Evolutionary conservation across 92 coral and sea anemone species (phyloP), one percentile per base, ranked within the genome.

Genomic region (Pocillopora grandis): DNA sequence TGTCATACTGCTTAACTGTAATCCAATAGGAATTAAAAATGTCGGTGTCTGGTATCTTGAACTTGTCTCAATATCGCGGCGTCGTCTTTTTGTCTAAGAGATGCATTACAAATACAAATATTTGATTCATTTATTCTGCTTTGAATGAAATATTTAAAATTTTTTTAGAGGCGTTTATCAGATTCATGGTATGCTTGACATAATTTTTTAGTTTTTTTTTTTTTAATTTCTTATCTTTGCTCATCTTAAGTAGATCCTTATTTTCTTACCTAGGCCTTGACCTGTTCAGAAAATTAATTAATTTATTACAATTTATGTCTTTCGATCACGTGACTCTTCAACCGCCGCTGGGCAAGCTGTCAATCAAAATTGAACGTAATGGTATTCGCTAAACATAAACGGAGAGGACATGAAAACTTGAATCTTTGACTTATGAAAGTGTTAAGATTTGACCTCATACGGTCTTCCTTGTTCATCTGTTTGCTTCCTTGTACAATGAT

Each of bases 371-470:
- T 58, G 58, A 58, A 66, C 73, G 86, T 82, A 82, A 62, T 60
- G 71, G 79, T 12, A 82, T 82, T 82, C 86, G 72, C 71, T 62
- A 72, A 74, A 72, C 72, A 61, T 62, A 60, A 70, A 31, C 31
- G 58, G 64, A 27, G 85, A 58, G 10, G 68, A 57, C 37, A 42
- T 12, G 48, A 82, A 36, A 72, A 14, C 23, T 72, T 37, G 72
- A 72, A 62, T 82, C 79, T 52, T 73, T 82, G 86, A 82, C 79
- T 74, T 82, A 27, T 73, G 79, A 80, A 74, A 84, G 75, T 75
- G 58, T 83, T 75, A 75, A 84, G 79, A 76, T 89, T 85, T 89
- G 89, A 89, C 92, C 92, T 85, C 89, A 80, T 42, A 85, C 71
- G 82, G 86, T 74, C 71, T 75, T 78, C 60, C 21, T 19, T 66